Evolutionary conservation across 2,888 invertebrate genomes (phyloP).

Genomic region (Galerucella nymphaeae): DNA sequence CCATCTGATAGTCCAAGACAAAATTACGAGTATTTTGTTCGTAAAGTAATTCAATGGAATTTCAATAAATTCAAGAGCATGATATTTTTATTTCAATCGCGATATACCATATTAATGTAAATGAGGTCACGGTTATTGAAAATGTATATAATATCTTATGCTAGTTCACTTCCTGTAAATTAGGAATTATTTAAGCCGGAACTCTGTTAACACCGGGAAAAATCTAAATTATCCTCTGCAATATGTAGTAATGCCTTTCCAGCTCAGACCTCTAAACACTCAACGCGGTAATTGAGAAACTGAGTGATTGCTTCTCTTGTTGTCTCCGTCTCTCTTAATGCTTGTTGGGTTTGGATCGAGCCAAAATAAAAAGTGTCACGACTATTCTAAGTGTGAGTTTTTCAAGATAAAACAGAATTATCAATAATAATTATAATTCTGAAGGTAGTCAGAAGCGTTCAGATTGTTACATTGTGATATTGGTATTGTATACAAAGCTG

Average conservation of each 20-base stretch:
- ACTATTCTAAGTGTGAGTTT: neutral
- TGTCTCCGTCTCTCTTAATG: slow-evolving; percentile 6
- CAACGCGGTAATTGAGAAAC: slow-evolving; percentile 12
- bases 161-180: neutral
- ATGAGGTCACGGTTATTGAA: neutral
- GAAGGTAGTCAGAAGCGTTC: too few relatives aligned
- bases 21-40: too few relatives aligned
- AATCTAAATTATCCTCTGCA: slow-evolving; percentile 36
- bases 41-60: too few relatives aligned
- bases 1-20: too few relatives aligned
- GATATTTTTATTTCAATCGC: too few relatives aligned
- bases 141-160: neutral
- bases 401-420: neutral
- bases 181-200: slow-evolving; percentile 20
- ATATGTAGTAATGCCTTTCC: slow-evolving; percentile 28
- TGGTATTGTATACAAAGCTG: too few relatives aligned
- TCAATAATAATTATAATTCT: neutral
- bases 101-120: neutral
- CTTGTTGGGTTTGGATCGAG: neutral
- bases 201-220: slow-evolving; percentile 32
- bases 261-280: slow-evolving; percentile 17
- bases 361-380: slow-evolving; percentile 7
- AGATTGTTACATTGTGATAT: too few relatives aligned
- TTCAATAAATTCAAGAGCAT: too few relatives aligned
- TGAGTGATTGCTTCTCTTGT: slow-evolving; percentile 17